Base-by-base conservation (phyloP, 2,888 invertebrate species). In the Thyatira batis region DNA sequence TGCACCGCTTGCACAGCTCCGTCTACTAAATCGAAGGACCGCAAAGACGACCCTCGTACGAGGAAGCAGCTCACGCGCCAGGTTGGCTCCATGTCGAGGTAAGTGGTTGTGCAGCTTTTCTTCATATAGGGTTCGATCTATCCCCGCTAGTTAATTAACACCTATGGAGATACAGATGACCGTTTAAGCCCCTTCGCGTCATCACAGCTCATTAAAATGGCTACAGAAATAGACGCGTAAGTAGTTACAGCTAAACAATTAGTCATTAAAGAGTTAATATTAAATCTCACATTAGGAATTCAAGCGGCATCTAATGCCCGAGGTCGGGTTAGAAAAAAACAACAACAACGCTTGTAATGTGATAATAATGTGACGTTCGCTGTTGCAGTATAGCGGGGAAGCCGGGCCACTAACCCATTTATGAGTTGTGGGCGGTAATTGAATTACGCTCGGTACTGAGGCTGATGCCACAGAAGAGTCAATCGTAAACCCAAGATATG, bases 351-450 rank as follows among this genome's bases (percentile, higher is more conserved):
- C 21, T 27, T 60, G 66, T 75, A 76, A 79, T 71, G 78, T 78
- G 77, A 81, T 78, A 78, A 76, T 71, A 66, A 67, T 62, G 61
- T 62, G 70, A 69, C 59, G 66, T 60, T 55, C 61, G 67, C 60
- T 58, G 60, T 69, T 67, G 64, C 54, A 60, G 67, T 66, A 68
- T 69, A 69, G 69, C 64, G 66, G 76, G 73, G 80, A 80, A 82
- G 82, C 78, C 82, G 76, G 80, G 82, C 82, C 77, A 82, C 79
- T 85, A 86, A 85, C 85, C 84, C 82, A 84, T 85, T 85, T 82
- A 84, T 78, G 76, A 78, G 71, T 63, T 63, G 66, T 67, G 76
- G 73, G 75, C 75, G 75, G 79, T 84, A 86, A 86, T 86, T 83
- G 71, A 82, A 85, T 87, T 85, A 86, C 67, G 58, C 72, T 68